Conservation (phyloP, 2,797 vertebrate genomes). For the Muscicapa striata region DNA sequence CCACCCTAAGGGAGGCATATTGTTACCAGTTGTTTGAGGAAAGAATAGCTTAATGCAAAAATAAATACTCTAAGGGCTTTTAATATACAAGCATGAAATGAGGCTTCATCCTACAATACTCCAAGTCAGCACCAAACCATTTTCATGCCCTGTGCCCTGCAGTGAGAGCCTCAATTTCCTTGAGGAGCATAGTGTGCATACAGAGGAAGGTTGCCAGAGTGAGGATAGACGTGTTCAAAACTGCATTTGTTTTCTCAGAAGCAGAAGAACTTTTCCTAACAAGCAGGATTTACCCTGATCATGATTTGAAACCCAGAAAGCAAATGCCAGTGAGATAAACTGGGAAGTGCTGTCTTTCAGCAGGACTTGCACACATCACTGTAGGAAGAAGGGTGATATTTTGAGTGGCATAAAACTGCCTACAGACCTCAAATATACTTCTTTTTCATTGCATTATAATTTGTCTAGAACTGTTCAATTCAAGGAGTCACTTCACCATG, state of each 20-base stretch:
- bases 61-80: conserved; percentile 16
- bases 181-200: not conserved
- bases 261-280: not conserved
- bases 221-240: not conserved
- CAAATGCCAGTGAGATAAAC: not conserved
- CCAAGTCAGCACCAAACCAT: not conserved
- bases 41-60: conserved; percentile 32
- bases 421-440: not conserved
- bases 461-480: not conserved
- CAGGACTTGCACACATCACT: not conserved
- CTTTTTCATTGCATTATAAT: not conserved
- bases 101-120: not conserved
- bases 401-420: not conserved
- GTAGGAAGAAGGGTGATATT: not conserved
- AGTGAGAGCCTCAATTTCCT: not conserved
- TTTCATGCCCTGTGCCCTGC: not conserved
- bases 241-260: not conserved
- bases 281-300: not conserved
- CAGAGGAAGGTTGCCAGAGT: not conserved
- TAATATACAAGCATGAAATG: not conserved
- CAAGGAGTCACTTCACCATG: not conserved
- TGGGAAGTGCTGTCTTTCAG: not conserved
- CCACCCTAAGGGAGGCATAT: not conserved
- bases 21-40: conserved; percentile 13
- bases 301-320: not conserved